phyloP scores from a whole-genome alignment of 2,888 invertebrate genomes.

The Dinocampus coccinellae region DNA sequence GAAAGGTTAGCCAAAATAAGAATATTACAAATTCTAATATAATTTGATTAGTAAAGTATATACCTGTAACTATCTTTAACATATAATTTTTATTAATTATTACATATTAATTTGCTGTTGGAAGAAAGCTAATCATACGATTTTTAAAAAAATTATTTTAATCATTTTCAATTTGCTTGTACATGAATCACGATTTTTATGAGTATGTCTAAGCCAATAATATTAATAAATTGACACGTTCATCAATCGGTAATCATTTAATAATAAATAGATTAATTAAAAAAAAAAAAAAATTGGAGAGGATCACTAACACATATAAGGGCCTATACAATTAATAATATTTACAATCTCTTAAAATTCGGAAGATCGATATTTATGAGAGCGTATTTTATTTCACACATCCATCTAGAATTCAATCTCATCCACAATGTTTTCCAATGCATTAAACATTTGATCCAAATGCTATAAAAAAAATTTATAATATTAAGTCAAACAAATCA shows the following conservation, averaged over 20 bases:
- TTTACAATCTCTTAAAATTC: slow-evolving; percentile 50
- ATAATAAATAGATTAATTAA: not conserved
- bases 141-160: not conserved
- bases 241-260: slow-evolving; percentile 14
- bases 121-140: not conserved
- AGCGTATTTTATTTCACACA: not conserved
- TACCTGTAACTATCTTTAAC: too few relatives aligned
- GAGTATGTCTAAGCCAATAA: not conserved
- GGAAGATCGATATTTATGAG: slow-evolving; percentile 14
- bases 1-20: not conserved
- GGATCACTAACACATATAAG: not conserved
- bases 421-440: slow-evolving; percentile 59
- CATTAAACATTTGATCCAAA: slow-evolving; percentile 61
- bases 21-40: not conserved
- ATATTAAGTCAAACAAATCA: not conserved
- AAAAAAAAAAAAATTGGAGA: slow-evolving; percentile 5
- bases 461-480: slow-evolving; percentile 53
- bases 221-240: not conserved
- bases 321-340: slow-evolving; percentile 44
- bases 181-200: slow-evolving; percentile 26
- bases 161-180: not conserved
- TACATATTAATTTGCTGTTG: not conserved
- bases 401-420: slow-evolving; percentile 57
- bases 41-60: too few relatives aligned
- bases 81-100: too few relatives aligned